phyloP scores from a whole-genome alignment of 37 sponge, comb jelly and placozoan genomes.

The Aplysina aerophoba region DNA sequence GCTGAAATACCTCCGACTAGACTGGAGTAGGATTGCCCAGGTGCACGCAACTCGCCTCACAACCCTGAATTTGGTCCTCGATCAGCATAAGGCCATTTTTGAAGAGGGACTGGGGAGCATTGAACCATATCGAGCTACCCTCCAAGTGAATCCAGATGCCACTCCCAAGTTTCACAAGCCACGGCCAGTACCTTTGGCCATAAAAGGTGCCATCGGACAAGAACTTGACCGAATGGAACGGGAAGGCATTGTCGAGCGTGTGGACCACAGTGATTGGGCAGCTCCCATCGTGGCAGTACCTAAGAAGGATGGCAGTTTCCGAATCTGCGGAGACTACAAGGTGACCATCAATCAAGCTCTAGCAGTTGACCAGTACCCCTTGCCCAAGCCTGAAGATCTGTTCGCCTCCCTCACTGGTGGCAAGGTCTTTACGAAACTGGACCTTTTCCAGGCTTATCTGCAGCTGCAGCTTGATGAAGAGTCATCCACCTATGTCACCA shows the following conservation, averaged over 20 bases:
- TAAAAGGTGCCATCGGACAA: neutral
- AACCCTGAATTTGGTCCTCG: neutral
- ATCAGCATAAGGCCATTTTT: neutral
- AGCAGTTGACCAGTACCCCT: slow-evolving; percentile 20
- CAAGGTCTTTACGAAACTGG: slow-evolving; percentile 42
- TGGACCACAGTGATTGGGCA: slow-evolving; percentile 44
- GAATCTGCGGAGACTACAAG: slow-evolving; percentile 49
- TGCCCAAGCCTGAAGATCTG: slow-evolving; percentile 37
- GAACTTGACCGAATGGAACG: neutral
- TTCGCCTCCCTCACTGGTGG: slow-evolving; percentile 35
- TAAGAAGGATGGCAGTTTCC: slow-evolving; percentile 27
- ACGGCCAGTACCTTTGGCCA: slow-evolving; percentile 27
- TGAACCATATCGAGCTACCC: neutral
- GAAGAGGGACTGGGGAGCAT: neutral
- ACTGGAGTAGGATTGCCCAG: neutral
- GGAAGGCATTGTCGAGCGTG: slow-evolving; percentile 26
- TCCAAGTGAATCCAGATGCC: slow-evolving; percentile 9
- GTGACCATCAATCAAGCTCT: slow-evolving; percentile 37
- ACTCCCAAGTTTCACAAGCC: slow-evolving; percentile 21
- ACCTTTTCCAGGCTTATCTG: slow-evolving; percentile 34
- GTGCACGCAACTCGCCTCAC: neutral
- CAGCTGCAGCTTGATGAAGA: slow-evolving; percentile 2
- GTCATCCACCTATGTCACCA: neutral
- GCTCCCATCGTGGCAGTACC: slow-evolving; percentile 46
- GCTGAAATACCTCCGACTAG: neutral